phyloP scores from a whole-genome alignment of 2,113 vertebrate genomes.

The Guaruba guarouba region DNA sequence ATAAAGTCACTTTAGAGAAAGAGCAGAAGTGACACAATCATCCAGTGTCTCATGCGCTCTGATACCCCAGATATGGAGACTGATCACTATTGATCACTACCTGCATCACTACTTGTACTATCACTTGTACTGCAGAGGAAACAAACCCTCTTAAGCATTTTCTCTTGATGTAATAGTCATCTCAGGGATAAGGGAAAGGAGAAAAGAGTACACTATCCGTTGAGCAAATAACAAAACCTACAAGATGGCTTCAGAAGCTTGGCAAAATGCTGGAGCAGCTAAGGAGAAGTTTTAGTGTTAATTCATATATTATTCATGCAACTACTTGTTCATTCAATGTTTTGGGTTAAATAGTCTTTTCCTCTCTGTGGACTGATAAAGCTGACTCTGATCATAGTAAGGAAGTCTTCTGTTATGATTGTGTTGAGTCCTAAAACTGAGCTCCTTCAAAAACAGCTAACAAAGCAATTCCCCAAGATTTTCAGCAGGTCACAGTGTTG shows the following conservation, averaged over 20 bases:
- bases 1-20: neutral
- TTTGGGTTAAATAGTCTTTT: neutral
- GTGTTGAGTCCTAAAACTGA: neutral
- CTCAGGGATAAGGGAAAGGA: neutral
- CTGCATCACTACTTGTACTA: neutral
- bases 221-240: neutral
- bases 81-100: neutral
- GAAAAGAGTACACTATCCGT: neutral
- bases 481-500: neutral
- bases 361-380: neutral
- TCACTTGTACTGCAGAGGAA: neutral
- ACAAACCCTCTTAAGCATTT: neutral
- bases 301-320: neutral
- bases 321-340: neutral
- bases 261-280: neutral
- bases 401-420: neutral
- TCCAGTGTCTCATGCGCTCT: neutral
- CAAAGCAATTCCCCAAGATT: neutral
- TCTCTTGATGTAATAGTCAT: neutral
- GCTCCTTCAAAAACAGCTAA: neutral
- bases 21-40: neutral
- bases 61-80: neutral
- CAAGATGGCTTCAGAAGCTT: neutral
- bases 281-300: neutral
- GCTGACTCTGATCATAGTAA: neutral